Evolutionary conservation across 2,797 vertebrate genomes (phyloP).

Genomic region (Enteromius afrohamiltoni): DNA sequence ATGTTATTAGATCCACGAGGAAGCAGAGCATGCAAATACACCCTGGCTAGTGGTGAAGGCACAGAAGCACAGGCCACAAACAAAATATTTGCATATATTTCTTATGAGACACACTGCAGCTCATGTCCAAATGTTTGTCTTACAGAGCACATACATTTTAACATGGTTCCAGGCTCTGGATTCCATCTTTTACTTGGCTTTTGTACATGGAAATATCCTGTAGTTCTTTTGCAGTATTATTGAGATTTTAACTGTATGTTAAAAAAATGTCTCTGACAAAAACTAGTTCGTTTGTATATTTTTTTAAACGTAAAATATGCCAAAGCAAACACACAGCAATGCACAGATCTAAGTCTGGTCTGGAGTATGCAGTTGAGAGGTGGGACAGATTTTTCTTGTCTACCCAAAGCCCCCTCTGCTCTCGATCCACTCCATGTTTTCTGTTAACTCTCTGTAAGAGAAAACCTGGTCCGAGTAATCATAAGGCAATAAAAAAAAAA

Average conservation of each 20-base stretch:
- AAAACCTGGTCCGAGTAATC: not conserved
- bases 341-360: not conserved
- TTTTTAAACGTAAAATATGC: not conserved
- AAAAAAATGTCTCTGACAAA: not conserved
- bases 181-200: not conserved
- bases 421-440: not conserved
- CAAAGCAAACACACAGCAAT: not conserved
- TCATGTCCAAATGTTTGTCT: slow-evolving; percentile 13
- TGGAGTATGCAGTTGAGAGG: not conserved
- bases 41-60: not conserved
- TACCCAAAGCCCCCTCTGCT: not conserved
- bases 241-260: not conserved
- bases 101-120: not conserved
- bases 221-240: not conserved
- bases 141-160: not conserved
- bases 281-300: not conserved
- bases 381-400: no score
- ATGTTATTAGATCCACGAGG: not conserved
- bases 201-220: not conserved
- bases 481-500: not conserved
- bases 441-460: not conserved
- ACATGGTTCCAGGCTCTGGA: not conserved
- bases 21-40: slow-evolving; percentile 9
- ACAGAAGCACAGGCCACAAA: not conserved
- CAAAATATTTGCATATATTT: slow-evolving; percentile 16